Evolutionary conservation across 2,113 vertebrate species (phyloP), one percentile per base, ranked within the genome.

Genomic region (Eretmochelys imbricata): DNA sequence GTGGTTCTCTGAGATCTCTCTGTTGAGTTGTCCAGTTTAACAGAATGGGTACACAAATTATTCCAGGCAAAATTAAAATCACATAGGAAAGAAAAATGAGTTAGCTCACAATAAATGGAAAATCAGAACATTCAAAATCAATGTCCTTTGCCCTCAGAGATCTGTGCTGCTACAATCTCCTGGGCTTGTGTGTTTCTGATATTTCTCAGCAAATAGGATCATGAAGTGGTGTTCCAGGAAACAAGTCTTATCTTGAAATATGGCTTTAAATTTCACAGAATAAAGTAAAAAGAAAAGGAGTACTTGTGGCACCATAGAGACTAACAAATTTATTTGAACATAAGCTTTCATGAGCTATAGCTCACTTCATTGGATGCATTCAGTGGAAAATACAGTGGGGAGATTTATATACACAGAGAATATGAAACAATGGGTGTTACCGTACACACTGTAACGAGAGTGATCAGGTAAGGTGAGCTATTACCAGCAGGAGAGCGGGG

Each of bases 31-130:
- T 49, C 16, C 81, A 69, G 24, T 91, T 91, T 50, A 62, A 4
- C 84, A 48, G n/a, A 69, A 46, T 19, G 27, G 1, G 2, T 20
- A 54, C 4, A 3, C 9, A 8, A 49, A 55, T 42, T 69, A 62
- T 50, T 17, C 49, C 72, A 82, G 80, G 65, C 72, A 95, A 89
- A 94, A 88, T 22, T 76, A 25, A 89, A 97, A 87, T 82, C 72
- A n/a, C 62, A 81, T 5, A 72, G 11, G 59, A 89, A 84, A 81
- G 11, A 69, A 89, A 84, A 81, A n/a, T 35, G 51, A 85, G 69
- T 53, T 80, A 94, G 48, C 17, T 85, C 84, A 49, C 14, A 93
- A 55, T 4, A 17, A 80, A 81, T 3, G 84, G 54, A 84, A 88
- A 90, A 84, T 20, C 24, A 65, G 20, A 62, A 38, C 57, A 83